Evolutionary conservation across 2,888 invertebrate genomes (phyloP), one percentile per base, ranked within the genome.

Genomic region (Chironomus riparius): DNA sequence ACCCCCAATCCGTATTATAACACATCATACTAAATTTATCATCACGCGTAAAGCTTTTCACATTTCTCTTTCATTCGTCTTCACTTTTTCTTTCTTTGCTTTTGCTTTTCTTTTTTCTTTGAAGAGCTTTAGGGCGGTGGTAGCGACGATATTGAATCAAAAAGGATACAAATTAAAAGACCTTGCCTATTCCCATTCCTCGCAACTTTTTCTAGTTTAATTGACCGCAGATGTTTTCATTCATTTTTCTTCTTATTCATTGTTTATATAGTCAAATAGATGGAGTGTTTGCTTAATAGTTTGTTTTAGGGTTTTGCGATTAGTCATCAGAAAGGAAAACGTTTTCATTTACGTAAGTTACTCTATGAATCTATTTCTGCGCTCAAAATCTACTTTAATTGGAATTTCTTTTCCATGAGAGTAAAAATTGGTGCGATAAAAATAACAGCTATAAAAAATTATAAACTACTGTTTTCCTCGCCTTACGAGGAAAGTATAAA

Each of bases 331-430:
- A 38, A 38, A 38, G 38, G 6, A 38, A 38, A 38, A 38, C 3
- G 5, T 28, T 24, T 28, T 28, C 5, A 28, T 24, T 24, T 24
- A 24, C 24, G 2, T 24, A 24, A 24, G 13, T n/a, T 70, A 12
- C 4, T 70, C 28, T 68, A 28, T 6, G 28, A 28, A 28, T 15
- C 47, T 47, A 22, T 47, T 70, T 71, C 21, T 56, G 71, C 71
- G 69, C 56, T 71, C 61, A 24, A 71, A 69, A 71, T 71, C 5
- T 71, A 71, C 28, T 50, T 24, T 56, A 71, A 71, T 71, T 71
- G 71, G 56, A 71, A 71, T 56, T 56, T 24, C 12, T n/a, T n/a
- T 71, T 47, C 24, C 56, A 71, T 15, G 70, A 24, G 71, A 56
- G 71, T 12, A 69, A 65, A 65, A 65, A 65, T 18, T 28, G 38